Evolutionary conservation across 2,797 vertebrate species (phyloP).

Genomic region (Phataginus tetradactyla): DNA sequence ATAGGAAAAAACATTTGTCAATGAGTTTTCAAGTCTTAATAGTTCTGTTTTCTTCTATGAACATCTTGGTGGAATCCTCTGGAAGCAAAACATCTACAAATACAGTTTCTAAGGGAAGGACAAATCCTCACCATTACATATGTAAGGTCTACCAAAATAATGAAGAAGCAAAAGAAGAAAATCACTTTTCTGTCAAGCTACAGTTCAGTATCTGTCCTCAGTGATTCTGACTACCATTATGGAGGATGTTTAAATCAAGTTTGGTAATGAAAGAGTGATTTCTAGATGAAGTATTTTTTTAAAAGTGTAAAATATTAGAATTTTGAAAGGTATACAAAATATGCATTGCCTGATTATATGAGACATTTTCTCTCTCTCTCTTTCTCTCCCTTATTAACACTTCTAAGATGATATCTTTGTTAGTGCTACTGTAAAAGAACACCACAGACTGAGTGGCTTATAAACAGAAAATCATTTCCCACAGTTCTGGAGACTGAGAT

Average conservation of each 20-base stretch:
- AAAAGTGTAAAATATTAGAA: not conserved
- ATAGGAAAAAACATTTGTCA: slow-evolving; percentile 49
- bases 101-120: slow-evolving; percentile 12
- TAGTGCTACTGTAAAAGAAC: not conserved
- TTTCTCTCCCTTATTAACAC: not conserved
- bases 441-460: not conserved
- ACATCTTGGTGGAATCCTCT: slow-evolving; percentile 42
- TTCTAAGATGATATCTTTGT: not conserved
- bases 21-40: slow-evolving; percentile 45
- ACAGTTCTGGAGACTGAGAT: not conserved
- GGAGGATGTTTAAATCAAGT: not conserved
- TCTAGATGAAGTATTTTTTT: not conserved
- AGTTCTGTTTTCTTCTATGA: slow-evolving; percentile 36
- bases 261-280: not conserved
- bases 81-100: slow-evolving; percentile 29
- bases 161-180: not conserved
- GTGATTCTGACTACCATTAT: not conserved
- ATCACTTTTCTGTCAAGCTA: not conserved
- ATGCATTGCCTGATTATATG: not conserved
- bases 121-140: not conserved
- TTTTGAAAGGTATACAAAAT: not conserved
- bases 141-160: not conserved
- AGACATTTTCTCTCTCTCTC: not conserved
- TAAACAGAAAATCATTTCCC: not conserved
- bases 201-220: not conserved